Evolutionary conservation across 2,113 vertebrate species (phyloP).

Genomic region (Pterocles orientalis): DNA sequence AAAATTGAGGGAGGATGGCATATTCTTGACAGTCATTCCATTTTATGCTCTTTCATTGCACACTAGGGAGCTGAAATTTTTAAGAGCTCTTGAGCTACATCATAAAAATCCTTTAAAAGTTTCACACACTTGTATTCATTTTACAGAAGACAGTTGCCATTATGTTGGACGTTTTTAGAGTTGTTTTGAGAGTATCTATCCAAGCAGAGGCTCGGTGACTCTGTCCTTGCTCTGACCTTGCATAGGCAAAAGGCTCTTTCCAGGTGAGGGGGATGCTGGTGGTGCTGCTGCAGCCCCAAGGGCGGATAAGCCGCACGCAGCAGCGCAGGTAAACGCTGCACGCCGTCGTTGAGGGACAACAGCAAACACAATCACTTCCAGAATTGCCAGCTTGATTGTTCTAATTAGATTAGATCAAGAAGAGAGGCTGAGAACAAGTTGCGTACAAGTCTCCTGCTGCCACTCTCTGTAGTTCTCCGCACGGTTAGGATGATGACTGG

Average conservation of each 20-base stretch:
- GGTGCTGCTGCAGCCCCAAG: background rate
- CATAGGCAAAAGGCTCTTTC: background rate
- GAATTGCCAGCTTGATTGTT: background rate
- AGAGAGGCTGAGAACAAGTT: background rate
- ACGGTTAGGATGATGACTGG: background rate
- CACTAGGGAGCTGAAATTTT: conserved; percentile 56
- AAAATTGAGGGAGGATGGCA: conserved; percentile 43
- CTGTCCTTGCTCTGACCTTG: background rate
- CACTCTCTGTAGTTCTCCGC: background rate
- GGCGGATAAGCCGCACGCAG: background rate
- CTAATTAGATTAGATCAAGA: conserved; percentile 13
- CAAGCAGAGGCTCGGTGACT: background rate
- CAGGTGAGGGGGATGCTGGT: background rate
- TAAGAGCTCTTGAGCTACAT: conserved; percentile 62
- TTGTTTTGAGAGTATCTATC: conserved; percentile 7
- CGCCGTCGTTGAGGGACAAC: rapidly evolving
- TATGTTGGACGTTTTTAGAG: conserved; percentile 24
- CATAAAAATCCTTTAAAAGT: conserved; percentile 62
- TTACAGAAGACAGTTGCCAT: conserved; percentile 33
- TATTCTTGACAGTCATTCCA: conserved; percentile 58
- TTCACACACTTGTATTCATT: conserved; percentile 46
- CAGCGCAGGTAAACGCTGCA: background rate
- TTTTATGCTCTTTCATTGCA: conserved; percentile 66
- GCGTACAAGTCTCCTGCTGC: background rate
- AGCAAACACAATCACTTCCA: background rate